Conservation (phyloP, 2,113 vertebrate species). For the Sinocyclocheilus maitianheensis region DNA sequence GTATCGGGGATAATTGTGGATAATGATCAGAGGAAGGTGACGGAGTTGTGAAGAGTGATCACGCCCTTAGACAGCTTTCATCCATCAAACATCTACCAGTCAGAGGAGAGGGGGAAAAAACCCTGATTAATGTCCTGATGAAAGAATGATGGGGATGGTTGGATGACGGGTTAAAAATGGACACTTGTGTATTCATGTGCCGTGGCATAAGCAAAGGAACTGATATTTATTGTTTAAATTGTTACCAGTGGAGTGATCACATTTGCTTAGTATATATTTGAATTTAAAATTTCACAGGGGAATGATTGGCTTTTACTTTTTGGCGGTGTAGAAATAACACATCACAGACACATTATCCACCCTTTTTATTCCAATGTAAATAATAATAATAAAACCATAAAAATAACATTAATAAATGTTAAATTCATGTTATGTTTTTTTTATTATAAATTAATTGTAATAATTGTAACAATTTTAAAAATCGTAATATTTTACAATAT, state of each 20-base stretch:
- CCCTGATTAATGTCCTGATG: constrained; percentile 33
- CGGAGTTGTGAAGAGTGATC: constrained; percentile 32
- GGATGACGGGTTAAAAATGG: not conserved
- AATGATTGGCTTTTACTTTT: not conserved
- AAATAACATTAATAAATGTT: too few relatives aligned
- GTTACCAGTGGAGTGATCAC: not conserved
- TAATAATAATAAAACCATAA: too few relatives aligned
- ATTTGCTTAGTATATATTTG: not conserved
- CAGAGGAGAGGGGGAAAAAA: not conserved
- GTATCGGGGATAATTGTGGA: constrained; percentile 58
- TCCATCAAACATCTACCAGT: constrained; percentile 45
- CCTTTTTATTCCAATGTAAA: too few relatives aligned
- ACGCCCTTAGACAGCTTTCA: constrained; percentile 17
- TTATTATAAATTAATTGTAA: too few relatives aligned
- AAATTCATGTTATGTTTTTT: too few relatives aligned
- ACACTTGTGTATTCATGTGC: constrained; percentile 6
- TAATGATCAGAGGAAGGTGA: constrained; percentile 55
- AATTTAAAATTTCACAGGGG: not conserved
- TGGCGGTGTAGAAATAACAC: not conserved
- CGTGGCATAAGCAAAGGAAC: not conserved
- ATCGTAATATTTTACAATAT: too few relatives aligned
- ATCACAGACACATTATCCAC: too few relatives aligned
- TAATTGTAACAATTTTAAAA: too few relatives aligned
- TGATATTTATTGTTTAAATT: not conserved
- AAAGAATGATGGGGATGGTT: constrained; percentile 13